Evolutionary conservation across 2,888 invertebrate genomes (phyloP).

Genomic region (Syrista parreyssii): DNA sequence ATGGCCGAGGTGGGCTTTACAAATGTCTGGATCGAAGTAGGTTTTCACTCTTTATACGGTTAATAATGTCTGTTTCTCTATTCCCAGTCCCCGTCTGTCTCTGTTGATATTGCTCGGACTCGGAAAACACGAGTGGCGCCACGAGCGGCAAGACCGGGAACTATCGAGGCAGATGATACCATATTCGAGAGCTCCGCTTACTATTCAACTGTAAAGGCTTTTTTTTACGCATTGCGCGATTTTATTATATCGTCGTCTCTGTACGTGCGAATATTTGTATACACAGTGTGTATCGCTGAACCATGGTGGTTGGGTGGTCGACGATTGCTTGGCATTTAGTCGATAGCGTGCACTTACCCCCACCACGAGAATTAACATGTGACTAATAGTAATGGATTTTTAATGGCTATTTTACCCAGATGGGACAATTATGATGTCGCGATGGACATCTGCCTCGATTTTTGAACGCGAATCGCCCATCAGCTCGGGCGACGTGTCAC

Average conservation of each 20-base stretch:
- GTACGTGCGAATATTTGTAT: not conserved
- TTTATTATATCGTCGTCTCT: not conserved
- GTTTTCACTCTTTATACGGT: slow-evolving; percentile 55
- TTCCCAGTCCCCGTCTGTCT: slow-evolving; percentile 21
- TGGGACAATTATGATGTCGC: not conserved
- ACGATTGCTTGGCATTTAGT: not conserved
- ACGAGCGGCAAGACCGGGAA: not conserved
- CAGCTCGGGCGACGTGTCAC: not conserved
- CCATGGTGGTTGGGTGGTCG: not conserved
- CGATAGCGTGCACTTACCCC: not conserved
- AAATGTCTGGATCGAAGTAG: slow-evolving; percentile 69
- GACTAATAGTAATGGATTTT: not conserved
- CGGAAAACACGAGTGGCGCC: not conserved
- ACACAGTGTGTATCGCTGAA: not conserved
- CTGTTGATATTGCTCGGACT: not conserved
- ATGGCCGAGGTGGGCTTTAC: slow-evolving; percentile 84
- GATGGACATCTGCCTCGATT: not conserved
- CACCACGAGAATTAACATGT: not conserved
- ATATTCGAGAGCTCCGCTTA: not conserved
- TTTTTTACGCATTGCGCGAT: not conserved
- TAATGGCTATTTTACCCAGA: not conserved
- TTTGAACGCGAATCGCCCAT: not conserved
- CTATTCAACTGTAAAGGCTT: not conserved
- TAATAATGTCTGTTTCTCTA: slow-evolving; percentile 23
- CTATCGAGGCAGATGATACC: not conserved